These are phyloP conservation scores for Athalia rosae DNA, from an alignment of 2,888 invertebrate species.

Conservation along the genomic window DNA sequence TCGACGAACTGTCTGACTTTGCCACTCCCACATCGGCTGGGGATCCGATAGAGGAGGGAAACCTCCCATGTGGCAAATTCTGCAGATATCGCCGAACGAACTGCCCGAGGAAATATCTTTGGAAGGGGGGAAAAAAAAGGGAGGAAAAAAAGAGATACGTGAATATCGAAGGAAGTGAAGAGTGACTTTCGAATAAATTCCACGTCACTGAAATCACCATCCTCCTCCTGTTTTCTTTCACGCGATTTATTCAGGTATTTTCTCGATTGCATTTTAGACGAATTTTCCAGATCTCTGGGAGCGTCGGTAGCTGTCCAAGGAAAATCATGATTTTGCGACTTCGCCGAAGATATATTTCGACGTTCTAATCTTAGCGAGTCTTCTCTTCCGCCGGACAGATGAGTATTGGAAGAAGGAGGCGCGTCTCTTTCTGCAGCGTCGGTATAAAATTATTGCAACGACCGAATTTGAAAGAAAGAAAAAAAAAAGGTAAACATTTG, in stretches of 20 bases:
- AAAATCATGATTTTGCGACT: conserved; percentile 31
- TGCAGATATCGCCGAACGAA: conserved; percentile 66
- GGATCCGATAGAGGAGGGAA: conserved; percentile 54
- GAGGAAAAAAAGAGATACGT: background rate
- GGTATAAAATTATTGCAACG: background rate
- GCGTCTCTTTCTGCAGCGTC: background rate
- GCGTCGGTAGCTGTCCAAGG: conserved; percentile 9
- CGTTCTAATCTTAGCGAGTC: too few species aligned
- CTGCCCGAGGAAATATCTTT: conserved; percentile 14
- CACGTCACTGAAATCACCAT: background rate
- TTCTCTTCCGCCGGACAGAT: too few species aligned
- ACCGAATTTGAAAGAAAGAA: too few species aligned
- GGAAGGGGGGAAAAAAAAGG: too few species aligned
- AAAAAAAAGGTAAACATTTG: too few species aligned
- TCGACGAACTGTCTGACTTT: conserved; percentile 51
- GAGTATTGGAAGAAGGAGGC: background rate
- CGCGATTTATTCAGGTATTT: conserved; percentile 8
- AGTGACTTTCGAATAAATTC: background rate
- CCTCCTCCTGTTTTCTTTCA: conserved; percentile 48
- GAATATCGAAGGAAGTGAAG: background rate
- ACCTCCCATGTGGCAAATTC: conserved; percentile 71
- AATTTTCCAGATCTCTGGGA: conserved; percentile 1
- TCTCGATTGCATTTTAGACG: background rate
- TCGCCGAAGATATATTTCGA: conserved; percentile 11
- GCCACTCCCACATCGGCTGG: conserved; percentile 57